Evolutionary conservation across 2,113 vertebrate species (phyloP), one percentile per base, ranked within the genome.

Genomic region (Eonycteris spelaea): DNA sequence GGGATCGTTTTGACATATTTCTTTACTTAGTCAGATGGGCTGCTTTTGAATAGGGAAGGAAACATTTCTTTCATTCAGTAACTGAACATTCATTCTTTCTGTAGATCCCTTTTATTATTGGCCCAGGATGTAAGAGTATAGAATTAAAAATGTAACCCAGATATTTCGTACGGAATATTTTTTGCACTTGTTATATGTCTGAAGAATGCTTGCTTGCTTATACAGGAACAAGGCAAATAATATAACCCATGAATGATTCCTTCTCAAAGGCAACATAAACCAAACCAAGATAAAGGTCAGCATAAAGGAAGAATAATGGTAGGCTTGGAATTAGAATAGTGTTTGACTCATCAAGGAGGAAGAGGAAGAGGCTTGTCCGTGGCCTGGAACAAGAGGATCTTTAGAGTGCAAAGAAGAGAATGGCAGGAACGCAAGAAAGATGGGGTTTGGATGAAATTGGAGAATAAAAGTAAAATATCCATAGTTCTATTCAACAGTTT

Each of bases 1-100:
- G 48, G 63, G 90, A 82, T 51, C 43, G 15, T 94, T 95, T 96
- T 96, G 96, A 96, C 74, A 65, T 93, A 90, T 89, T 97, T 97
- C 93, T 95, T 94, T 91, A 95, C 80, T 96, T 93, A 95, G 67
- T 91, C 55, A 96, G 77, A 79, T 95, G 82, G 67, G 11, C 68
- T 70, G 35, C 74, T 89, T 82, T 91, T 93, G 86, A 97, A 71
- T 95, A 86, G 78, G 53, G 30, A 86, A 43, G 55, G 86, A 93
- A 91, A 78, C 82, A 91, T 93, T 85, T 96, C 75, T 94, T 88
- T 75, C 82, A 70, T 94, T 87, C 70, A 92, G 61, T 63, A 87
- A 61, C 51, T 80, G 82, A 96, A 86, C 80, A 40, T 68, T 78
- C 90, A 1, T 57, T 70, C n/a, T 94, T 95, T 95, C 77, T 88